Percentiles rank a stretch among this genome's conserved stretches.
phyloP scores from a whole-genome alignment of 1,140 invertebrate genomes.

The Drosophila parvula region DNA sequence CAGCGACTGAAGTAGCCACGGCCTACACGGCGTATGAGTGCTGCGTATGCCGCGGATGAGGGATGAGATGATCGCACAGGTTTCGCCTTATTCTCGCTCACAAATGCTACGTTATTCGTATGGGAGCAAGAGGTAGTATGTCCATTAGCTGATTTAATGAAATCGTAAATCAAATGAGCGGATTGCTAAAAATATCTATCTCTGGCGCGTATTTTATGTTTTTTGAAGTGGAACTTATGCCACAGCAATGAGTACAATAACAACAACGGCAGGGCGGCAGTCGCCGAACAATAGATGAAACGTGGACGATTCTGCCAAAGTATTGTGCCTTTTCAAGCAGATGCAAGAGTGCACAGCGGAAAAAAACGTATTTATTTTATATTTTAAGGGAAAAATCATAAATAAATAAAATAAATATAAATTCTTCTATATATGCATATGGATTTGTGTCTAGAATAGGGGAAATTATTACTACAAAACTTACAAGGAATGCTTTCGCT shows the following conservation, averaged over 20 bases:
- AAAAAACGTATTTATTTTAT: neutral
- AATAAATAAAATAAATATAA: no score
- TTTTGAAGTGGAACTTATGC: conserved; percentile 81
- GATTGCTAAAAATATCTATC: conserved; percentile 73
- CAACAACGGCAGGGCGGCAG: conserved; percentile 30
- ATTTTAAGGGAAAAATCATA: no score
- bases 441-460: no score
- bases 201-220: conserved; percentile 77
- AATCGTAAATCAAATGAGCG: conserved; percentile 82
- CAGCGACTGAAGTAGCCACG: conserved; percentile 22
- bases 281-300: conserved; percentile 76
- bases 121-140: conserved; percentile 54
- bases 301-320: conserved; percentile 78
- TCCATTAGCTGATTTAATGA: conserved; percentile 83
- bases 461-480: neutral
- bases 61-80: conserved; percentile 62
- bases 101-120: neutral
- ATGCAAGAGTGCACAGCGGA: conserved; percentile 3
- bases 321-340: conserved; percentile 19
- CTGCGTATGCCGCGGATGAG: conserved; percentile 6
- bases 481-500: neutral
- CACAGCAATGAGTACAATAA: conserved; percentile 48
- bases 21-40: conserved; percentile 50
- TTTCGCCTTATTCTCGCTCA: conserved; percentile 50
- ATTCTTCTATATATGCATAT: no score